Percentiles rank a stretch among this genome's conserved stretches.
Evolutionary conservation across 37 sponge, comb jelly and placozoan species (phyloP).

Genomic region (Diacarnus erythraeanus): DNA sequence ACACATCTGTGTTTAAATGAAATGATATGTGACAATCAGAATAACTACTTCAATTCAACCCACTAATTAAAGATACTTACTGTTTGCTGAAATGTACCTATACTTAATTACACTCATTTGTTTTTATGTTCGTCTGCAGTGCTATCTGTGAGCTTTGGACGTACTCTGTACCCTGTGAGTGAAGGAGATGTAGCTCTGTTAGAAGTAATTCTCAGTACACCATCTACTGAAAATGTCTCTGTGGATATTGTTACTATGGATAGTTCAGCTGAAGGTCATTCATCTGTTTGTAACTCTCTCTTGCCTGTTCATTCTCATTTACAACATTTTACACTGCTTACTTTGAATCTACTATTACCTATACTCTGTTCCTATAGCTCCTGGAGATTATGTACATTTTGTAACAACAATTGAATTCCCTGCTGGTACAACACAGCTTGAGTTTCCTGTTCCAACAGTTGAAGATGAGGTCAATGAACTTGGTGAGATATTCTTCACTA

Average conservation of each 20-base stretch:
- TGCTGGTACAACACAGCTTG: background rate
- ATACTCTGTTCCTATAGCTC: too few relatives aligned
- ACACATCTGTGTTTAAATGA: too few relatives aligned
- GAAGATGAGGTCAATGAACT: slow-evolving; percentile 36
- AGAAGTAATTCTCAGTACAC: background rate
- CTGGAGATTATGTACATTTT: slow-evolving; percentile 22
- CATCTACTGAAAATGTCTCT: background rate
- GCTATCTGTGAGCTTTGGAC: slow-evolving; percentile 28
- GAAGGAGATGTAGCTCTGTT: slow-evolving; percentile 15
- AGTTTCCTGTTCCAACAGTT: slow-evolving; percentile 3
- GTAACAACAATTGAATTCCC: slow-evolving; percentile 5
- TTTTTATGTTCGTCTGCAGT: too few relatives aligned
- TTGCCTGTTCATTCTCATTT: background rate
- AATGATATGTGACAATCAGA: too few relatives aligned
- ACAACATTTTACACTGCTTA: too few relatives aligned
- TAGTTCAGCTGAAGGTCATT: slow-evolving; percentile 15
- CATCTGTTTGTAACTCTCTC: too few relatives aligned
- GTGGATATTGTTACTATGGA: slow-evolving; percentile 8
- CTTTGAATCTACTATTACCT: background rate
- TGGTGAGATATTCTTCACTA: slow-evolving; percentile 28
- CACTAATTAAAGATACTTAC: background rate
- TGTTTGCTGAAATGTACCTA: background rate
- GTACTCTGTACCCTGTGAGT: slow-evolving; percentile 31
- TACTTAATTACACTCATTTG: background rate
- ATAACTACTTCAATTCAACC: background rate